Percentiles rank a stretch among this genome's conserved stretches.
phyloP scores from a whole-genome alignment of 1,140 invertebrate species.

The Tigriopus japonicus region DNA sequence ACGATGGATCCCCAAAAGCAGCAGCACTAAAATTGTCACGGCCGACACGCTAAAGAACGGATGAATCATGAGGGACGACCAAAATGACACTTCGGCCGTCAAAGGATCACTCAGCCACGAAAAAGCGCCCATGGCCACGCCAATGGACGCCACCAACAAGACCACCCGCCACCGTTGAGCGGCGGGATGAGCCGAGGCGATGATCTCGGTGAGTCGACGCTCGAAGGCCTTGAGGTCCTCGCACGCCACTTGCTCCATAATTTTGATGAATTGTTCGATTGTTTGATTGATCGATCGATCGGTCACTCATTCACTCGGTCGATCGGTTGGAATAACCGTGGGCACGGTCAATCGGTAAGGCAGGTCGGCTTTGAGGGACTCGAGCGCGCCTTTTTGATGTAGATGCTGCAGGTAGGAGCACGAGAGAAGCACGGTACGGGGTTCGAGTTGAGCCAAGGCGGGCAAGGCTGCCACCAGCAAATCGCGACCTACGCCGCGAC shows the following conservation, averaged over 20 bases:
- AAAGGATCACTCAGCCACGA: constrained; percentile 83
- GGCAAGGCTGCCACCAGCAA: no score
- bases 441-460: no score
- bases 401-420: no score
- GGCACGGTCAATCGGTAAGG: no score
- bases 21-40: constrained; percentile 60
- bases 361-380: no score
- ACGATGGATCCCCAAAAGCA: constrained; percentile 78
- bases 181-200: constrained; percentile 71
- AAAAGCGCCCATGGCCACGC: constrained; percentile 75
- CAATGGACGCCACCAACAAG: constrained; percentile 58
- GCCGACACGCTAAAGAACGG: constrained; percentile 87
- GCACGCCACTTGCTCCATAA: constrained; percentile 9
- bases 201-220: constrained; percentile 83
- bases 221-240: constrained; percentile 87
- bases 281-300: no score
- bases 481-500: no score
- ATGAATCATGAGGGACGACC: constrained; percentile 80
- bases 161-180: constrained; percentile 79
- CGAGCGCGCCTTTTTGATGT: no score
- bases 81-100: constrained; percentile 59
- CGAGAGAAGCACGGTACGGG: no score
- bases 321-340: no score
- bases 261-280: no score
- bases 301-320: no score